Evolutionary conservation across 2,797 vertebrate genomes (phyloP).

Genomic region (Epinephelus awoara): DNA sequence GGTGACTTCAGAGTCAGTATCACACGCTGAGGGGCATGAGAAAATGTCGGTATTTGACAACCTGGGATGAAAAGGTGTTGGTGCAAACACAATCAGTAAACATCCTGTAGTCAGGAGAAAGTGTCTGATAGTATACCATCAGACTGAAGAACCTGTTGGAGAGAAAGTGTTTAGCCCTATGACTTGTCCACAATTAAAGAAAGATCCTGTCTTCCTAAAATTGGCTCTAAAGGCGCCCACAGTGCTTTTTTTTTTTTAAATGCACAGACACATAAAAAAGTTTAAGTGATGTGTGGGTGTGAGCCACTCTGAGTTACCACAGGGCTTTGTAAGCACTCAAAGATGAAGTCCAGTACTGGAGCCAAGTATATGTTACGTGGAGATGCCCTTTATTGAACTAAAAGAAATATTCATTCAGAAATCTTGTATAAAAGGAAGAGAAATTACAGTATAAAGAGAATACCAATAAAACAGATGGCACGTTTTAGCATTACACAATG

Average conservation of each 20-base stretch:
- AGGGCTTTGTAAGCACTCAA: not conserved
- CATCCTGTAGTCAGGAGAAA: not conserved
- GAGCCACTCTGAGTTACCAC: not conserved
- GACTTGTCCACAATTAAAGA: not conserved
- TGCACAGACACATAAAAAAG: not conserved
- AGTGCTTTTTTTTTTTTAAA: not conserved
- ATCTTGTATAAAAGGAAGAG: slow-evolving; percentile 1
- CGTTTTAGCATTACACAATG: slow-evolving; percentile 18
- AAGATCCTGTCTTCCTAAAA: not conserved
- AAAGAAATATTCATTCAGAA: slow-evolving; percentile 8
- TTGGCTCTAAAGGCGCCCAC: not conserved
- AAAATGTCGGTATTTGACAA: too few relatives aligned
- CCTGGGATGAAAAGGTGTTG: too few relatives aligned
- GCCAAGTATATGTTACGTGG: not conserved
- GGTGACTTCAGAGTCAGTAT: too few relatives aligned
- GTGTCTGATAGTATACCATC: not conserved
- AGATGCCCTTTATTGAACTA: slow-evolving; percentile 6
- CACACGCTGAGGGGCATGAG: too few relatives aligned
- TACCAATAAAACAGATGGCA: slow-evolving; percentile 20
- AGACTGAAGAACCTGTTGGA: not conserved
- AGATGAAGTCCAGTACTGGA: not conserved
- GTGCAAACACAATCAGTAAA: not conserved
- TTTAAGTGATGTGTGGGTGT: slow-evolving; percentile 17
- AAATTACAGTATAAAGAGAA: slow-evolving; percentile 24
- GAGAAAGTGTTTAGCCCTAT: not conserved